Percentiles rank a stretch among this genome's conserved stretches.
phyloP scores from a whole-genome alignment of 2,888 invertebrate genomes.

The Alentia gelatinosa region DNA sequence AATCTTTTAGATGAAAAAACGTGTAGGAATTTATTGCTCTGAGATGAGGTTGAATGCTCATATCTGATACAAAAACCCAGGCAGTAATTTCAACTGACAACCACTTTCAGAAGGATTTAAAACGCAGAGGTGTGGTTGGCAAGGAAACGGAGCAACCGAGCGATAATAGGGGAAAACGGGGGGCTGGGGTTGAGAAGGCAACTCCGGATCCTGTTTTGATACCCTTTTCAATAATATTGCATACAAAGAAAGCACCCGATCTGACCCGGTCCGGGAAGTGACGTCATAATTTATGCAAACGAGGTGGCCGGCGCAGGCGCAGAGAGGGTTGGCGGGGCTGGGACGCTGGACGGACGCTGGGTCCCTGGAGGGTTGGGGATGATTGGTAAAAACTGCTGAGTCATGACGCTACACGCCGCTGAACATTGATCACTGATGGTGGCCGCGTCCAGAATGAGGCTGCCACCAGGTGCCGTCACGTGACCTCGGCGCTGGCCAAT shows the following conservation, averaged over 20 bases:
- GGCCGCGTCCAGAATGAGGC: neutral
- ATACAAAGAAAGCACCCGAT: neutral
- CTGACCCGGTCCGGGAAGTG: neutral
- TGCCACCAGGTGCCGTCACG: constrained; percentile 14
- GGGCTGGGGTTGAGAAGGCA: too few species aligned
- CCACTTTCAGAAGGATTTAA: neutral
- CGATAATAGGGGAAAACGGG: too few species aligned
- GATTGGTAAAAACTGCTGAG: constrained; percentile 5
- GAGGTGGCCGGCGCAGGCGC: neutral
- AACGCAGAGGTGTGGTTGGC: neutral
- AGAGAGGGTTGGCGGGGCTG: neutral
- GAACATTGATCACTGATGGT: constrained; percentile 6
- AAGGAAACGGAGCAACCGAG: too few species aligned
- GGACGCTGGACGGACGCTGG: too few species aligned
- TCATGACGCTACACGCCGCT: neutral
- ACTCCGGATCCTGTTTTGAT: neutral
- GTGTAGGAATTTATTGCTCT: neutral
- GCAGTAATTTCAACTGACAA: neutral
- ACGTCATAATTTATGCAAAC: constrained; percentile 12
- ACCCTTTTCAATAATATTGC: constrained; percentile 5
- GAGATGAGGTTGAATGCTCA: neutral
- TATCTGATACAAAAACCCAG: neutral
- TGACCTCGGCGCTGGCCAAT: constrained; percentile 17
- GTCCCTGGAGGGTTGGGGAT: neutral
- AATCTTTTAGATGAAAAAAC: too few species aligned